Percentiles rank a stretch among this genome's conserved stretches.
phyloP scores from a whole-genome alignment of 2,888 invertebrate genomes.

The Drosophila colorata region DNA sequence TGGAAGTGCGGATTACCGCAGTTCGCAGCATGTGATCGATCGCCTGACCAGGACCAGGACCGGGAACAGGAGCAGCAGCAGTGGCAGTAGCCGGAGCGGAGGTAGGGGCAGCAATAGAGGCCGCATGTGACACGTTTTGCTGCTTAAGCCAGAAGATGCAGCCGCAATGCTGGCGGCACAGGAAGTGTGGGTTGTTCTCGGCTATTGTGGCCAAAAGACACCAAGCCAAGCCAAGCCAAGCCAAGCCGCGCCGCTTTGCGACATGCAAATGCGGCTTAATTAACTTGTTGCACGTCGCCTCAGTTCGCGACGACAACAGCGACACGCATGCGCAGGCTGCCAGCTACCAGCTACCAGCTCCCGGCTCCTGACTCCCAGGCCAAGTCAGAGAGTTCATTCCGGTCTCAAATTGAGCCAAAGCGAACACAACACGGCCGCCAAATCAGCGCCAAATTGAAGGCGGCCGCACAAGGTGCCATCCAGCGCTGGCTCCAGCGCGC shows the following conservation, averaged over 20 bases:
- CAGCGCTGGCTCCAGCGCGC: constrained; percentile 5
- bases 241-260: constrained; percentile 3
- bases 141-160: constrained; percentile 49
- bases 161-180: constrained; percentile 51
- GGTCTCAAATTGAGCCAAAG: constrained; percentile 57
- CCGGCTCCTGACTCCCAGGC: constrained; percentile 13
- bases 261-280: constrained; percentile 84
- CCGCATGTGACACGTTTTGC: constrained; percentile 77
- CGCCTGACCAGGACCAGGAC: constrained; percentile 53
- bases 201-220: constrained; percentile 40
- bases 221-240: neutral
- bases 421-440: constrained; percentile 70
- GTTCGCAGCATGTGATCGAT: constrained; percentile 82
- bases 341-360: constrained; percentile 5
- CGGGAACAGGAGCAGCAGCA: constrained; percentile 2
- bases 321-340: constrained; percentile 75
- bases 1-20: constrained; percentile 81
- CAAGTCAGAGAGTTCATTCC: constrained; percentile 35
- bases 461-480: constrained; percentile 76
- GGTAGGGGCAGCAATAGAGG: constrained; percentile 52
- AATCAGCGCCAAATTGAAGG: constrained; percentile 78
- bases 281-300: constrained; percentile 84
- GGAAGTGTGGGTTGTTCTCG: constrained; percentile 75
- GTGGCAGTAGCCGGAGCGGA: constrained; percentile 15
- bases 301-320: constrained; percentile 47